These are phyloP conservation scores for Cotesia chilonis DNA, from an alignment of 1,140 invertebrate species.

Conservation along the genomic window DNA sequence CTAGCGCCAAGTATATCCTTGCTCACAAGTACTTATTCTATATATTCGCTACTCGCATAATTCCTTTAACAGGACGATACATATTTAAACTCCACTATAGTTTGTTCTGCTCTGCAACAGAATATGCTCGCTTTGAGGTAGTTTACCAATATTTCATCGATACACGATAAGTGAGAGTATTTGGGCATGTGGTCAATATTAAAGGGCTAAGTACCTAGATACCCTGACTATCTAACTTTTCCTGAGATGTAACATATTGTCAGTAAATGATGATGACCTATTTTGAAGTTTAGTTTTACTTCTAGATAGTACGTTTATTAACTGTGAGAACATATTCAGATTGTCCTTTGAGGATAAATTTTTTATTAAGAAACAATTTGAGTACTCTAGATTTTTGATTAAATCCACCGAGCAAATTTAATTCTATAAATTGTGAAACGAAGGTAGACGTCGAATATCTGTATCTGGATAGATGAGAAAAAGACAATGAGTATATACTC, in stretches of 20 bases:
- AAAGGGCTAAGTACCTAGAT: conserved; percentile 19
- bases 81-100: conserved; percentile 30
- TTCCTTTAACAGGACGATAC: conserved; percentile 38
- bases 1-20: background rate
- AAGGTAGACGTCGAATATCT: background rate
- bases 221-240: conserved; percentile 5
- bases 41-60: conserved; percentile 26
- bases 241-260: background rate
- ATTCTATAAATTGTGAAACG: conserved; percentile 7
- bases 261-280: background rate
- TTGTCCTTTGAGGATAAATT: too few species aligned
- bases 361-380: too few species aligned
- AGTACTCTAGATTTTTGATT: too few species aligned
- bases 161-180: conserved; percentile 24
- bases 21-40: conserved; percentile 10
- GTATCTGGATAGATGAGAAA: conserved; percentile 5
- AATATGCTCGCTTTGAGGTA: too few species aligned
- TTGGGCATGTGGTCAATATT: background rate
- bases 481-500: conserved; percentile 3
- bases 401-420: background rate
- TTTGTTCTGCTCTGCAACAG: too few species aligned
- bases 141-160: conserved; percentile 37
- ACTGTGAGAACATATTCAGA: too few species aligned
- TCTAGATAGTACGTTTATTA: background rate
- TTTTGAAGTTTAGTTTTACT: background rate